Evolutionary conservation across 2,797 vertebrate genomes (phyloP).

Genomic region (Oophaga sylvatica): DNA sequence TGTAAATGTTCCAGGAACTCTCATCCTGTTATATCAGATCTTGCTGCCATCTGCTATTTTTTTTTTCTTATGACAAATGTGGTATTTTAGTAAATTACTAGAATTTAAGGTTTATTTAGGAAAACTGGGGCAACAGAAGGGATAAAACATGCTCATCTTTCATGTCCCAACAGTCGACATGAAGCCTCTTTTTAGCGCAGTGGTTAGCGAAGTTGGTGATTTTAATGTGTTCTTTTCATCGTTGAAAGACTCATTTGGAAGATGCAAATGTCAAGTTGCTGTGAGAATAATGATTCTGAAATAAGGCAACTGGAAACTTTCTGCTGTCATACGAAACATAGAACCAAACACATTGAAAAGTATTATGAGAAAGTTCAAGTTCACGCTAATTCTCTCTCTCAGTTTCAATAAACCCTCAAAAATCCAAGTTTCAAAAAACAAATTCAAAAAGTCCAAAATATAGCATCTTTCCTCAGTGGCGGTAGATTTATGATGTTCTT

Average conservation of each 20-base stretch:
- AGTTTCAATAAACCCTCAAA: background rate
- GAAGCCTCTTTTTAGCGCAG: conserved; percentile 40
- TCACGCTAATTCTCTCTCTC: background rate
- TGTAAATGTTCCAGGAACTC: conserved; percentile 61
- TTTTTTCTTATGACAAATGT: conserved; percentile 56
- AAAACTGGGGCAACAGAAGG: conserved; percentile 59
- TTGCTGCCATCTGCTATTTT: conserved; percentile 56
- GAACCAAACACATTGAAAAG: background rate
- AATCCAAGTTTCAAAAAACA: background rate
- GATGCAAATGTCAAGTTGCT: conserved; percentile 50
- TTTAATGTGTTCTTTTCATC: conserved; percentile 41
- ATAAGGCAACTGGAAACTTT: background rate
- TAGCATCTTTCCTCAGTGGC: too few species aligned
- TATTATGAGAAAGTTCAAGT: background rate
- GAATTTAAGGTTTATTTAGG: conserved; percentile 56
- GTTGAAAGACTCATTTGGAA: conserved; percentile 48
- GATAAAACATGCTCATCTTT: conserved; percentile 55
- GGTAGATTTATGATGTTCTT: too few species aligned
- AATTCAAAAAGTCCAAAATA: background rate
- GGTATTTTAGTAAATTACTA: conserved; percentile 54
- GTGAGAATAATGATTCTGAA: conserved; percentile 33
- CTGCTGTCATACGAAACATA: background rate
- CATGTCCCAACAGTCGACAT: conserved; percentile 44
- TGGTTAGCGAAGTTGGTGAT: conserved; percentile 35
- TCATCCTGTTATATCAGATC: conserved; percentile 58